Percentiles rank a stretch among this genome's conserved stretches.
These are phyloP conservation scores for Neosilurus hyrtlii DNA, from an alignment of 2,797 vertebrate genomes.

Conservation along the genomic window DNA sequence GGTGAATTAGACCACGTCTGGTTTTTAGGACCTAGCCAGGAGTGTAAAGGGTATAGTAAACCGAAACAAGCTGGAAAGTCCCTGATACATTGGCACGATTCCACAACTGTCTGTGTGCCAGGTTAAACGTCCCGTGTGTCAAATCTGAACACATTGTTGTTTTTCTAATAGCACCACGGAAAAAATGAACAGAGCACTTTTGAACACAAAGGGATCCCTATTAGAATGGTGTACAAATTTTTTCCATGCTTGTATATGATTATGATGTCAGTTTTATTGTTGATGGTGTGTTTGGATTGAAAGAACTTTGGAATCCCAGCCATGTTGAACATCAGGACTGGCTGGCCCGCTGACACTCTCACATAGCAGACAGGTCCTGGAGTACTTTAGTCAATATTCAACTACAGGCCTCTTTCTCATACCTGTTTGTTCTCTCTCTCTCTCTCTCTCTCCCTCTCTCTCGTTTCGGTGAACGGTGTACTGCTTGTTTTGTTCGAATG, in stretches of 20 bases:
- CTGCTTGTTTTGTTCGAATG: not conserved
- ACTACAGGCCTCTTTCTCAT: not conserved
- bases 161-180: not conserved
- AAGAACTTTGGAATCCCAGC: constrained; percentile 65
- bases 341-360: constrained; percentile 44
- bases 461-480: not conserved
- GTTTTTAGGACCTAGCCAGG: not conserved
- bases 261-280: not conserved
- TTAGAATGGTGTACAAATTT: not conserved
- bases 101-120: not conserved
- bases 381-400: constrained; percentile 19
- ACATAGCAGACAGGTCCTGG: constrained; percentile 12
- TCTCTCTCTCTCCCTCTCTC: not conserved
- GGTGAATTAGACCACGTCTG: not conserved
- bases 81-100: not conserved
- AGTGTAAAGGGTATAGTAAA: constrained; percentile 4
- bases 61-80: constrained; percentile 10
- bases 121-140: not conserved
- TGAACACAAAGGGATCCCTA: too few species aligned
- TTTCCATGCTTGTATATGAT: not conserved
- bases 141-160: not conserved
- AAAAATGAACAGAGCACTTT: too few species aligned
- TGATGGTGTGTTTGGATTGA: constrained; percentile 42
- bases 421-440: not conserved
- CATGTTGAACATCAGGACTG: constrained; percentile 48